A percentile compares a stretch with the other conserved stretches of the same genome.
Evolutionary conservation across 2,797 vertebrate genomes (phyloP).

Genomic region (Melanitta fusca): DNA sequence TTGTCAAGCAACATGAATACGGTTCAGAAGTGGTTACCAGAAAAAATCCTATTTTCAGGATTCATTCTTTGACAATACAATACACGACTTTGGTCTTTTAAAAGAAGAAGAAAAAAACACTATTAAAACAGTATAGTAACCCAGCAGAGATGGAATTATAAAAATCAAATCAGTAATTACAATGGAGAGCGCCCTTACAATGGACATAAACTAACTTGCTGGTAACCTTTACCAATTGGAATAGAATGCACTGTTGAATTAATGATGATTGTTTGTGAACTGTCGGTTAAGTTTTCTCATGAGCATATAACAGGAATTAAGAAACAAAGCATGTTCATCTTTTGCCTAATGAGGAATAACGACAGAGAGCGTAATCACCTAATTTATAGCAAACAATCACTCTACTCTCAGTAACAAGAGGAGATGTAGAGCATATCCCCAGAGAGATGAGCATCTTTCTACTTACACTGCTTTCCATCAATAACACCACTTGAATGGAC

Average conservation of each 20-base stretch:
- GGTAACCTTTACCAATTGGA: slow-evolving; percentile 13
- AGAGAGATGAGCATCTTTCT: slow-evolving; percentile 16
- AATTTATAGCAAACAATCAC: slow-evolving; percentile 34
- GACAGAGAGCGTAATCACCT: slow-evolving; percentile 16
- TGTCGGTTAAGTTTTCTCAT: slow-evolving; percentile 23
- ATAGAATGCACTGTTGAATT: slow-evolving; percentile 29
- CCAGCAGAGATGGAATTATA: background rate
- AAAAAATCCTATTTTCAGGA: background rate
- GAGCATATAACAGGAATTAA: slow-evolving; percentile 33
- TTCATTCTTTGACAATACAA: background rate
- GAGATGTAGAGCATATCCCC: slow-evolving; percentile 23
- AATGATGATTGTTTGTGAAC: slow-evolving; percentile 9
- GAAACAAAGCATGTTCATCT: slow-evolving; percentile 22
- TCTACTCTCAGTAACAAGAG: slow-evolving; percentile 5
- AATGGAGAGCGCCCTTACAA: background rate
- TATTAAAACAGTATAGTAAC: background rate
- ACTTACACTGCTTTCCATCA: background rate
- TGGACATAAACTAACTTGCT: background rate
- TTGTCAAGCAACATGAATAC: background rate
- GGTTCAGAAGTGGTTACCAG: background rate
- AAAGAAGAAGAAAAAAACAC: background rate
- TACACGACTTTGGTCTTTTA: background rate
- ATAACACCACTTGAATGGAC: background rate
- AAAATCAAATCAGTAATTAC: background rate
- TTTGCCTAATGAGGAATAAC: slow-evolving; percentile 40